phyloP scores from a whole-genome alignment of 2,113 vertebrate species.

The Rattus rattus region DNA sequence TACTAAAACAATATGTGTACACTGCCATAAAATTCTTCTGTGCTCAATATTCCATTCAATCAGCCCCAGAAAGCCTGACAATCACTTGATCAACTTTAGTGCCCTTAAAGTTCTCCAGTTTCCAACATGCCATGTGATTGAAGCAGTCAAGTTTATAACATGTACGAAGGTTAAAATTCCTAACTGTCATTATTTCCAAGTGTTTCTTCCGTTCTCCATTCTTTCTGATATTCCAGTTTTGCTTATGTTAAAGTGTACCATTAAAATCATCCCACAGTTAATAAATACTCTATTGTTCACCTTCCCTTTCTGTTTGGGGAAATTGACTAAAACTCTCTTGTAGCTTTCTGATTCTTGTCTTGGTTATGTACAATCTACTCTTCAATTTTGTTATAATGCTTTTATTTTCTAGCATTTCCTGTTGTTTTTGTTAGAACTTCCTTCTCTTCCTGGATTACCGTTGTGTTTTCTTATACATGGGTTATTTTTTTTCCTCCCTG shows the following conservation, averaged over 20 bases:
- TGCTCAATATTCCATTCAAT: not conserved
- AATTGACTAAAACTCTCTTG: not conserved
- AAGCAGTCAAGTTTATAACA: not conserved
- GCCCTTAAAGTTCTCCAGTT: not conserved
- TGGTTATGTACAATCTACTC: not conserved
- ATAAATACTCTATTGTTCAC: not conserved
- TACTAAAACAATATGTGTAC: not conserved
- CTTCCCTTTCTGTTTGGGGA: not conserved
- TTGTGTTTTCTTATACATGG: not conserved
- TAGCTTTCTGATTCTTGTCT: not conserved
- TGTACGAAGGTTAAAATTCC: not conserved
- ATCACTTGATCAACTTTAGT: not conserved
- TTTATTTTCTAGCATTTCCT: constrained; percentile 3
- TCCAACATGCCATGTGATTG: not conserved
- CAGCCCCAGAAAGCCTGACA: not conserved
- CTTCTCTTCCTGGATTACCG: not conserved
- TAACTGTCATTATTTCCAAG: not conserved
- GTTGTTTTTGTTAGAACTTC: not conserved
- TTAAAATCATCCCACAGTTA: not conserved
- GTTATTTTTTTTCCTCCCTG: not conserved
- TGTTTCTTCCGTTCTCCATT: not conserved
- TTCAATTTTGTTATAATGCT: not conserved
- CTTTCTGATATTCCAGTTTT: not conserved
- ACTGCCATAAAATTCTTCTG: not conserved
- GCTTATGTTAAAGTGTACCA: not conserved